Base-by-base conservation (phyloP, 2,113 vertebrate species). In the Naja naja region DNA sequence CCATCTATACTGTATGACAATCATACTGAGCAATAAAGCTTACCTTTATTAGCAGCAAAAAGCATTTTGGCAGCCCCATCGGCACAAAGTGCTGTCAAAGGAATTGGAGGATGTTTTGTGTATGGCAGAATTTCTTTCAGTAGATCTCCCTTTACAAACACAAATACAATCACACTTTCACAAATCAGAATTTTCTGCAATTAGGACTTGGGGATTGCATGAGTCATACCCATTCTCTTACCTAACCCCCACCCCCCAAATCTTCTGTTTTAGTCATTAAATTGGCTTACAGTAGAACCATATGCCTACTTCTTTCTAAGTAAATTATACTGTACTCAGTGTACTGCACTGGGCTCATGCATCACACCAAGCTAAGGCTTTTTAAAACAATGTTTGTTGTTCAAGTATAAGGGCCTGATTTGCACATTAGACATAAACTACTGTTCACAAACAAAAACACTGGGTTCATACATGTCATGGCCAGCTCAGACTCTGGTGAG, bases 111-210 rank as follows among this genome's bases (percentile, higher is more conserved):
- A 60, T 96, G 93, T 58, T 97, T 97, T 47, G 97, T 97, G 96
- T 97, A 97, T 89, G 97, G 97, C 34, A 96, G 43, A 91, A 97
- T 92, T 93, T 97, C 95, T 94, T 96, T 97, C 85, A 98, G 89
- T 53, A 98, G 92, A 3, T 92, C 96, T 93, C 98, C 97, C 97
- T 98, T 91, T 89, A 96, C 89, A 49, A 94, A 94, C 12, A 87
- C 30, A 92, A 96, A 94, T 0, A 90, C 54, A 93, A 30, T 86
- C 45, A 22, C 5, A 85, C 1, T 60, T 20, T 47, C 87, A 85
- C 43, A 89, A 89, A 58, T 12, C 87, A 87, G 20, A 14, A 58
- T 89, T 91, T 89, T 85, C 23, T 45, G 54, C n/a, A 52, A n/a
- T 58, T 43, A 25, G 7, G 6, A 55, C 47, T 93, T 91, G 34